Conservation (phyloP, 2,888 invertebrate genomes). For the Rhorus exstirpatorius region DNA sequence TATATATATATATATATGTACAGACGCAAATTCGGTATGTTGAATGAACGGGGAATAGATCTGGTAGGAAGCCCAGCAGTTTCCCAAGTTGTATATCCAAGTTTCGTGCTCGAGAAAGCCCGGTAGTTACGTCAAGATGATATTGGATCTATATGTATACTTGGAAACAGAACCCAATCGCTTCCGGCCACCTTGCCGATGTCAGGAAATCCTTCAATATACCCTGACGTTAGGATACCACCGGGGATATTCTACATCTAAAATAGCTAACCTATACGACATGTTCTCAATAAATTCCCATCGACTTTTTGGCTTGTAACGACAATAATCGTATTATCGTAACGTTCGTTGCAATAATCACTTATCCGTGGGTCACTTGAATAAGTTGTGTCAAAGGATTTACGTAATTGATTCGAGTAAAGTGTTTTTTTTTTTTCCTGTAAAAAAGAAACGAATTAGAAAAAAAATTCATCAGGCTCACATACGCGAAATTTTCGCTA, state of each 20-base stretch:
- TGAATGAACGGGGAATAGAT: slow-evolving; percentile 23
- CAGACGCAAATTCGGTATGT: slow-evolving; percentile 4
- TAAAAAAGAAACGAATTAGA: too few species aligned
- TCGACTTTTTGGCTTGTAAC: slow-evolving; percentile 19
- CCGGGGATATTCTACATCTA: not conserved
- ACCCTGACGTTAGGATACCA: slow-evolving; percentile 1
- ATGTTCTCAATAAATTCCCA: slow-evolving; percentile 20
- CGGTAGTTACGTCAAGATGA: slow-evolving; percentile 14
- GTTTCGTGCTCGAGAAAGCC: slow-evolving; percentile 18
- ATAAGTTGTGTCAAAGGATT: not conserved
- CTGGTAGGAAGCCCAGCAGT: slow-evolving; percentile 11
- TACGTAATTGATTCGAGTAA: not conserved
- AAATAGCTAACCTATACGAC: slow-evolving; percentile 14
- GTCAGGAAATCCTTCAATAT: slow-evolving; percentile 17
- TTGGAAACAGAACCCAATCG: slow-evolving; percentile 60
- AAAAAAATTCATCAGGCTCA: too few species aligned
- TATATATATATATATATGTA: not conserved
- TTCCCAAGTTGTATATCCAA: slow-evolving; percentile 31
- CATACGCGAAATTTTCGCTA: too few species aligned
- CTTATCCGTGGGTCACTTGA: not conserved
- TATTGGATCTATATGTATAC: slow-evolving; percentile 23
- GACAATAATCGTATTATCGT: slow-evolving; percentile 5
- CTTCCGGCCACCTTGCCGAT: slow-evolving; percentile 59
- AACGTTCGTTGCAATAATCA: slow-evolving; percentile 4
- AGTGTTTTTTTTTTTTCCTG: too few species aligned